phyloP scores from a whole-genome alignment of 2,113 vertebrate species.

The Nibea coibor region DNA sequence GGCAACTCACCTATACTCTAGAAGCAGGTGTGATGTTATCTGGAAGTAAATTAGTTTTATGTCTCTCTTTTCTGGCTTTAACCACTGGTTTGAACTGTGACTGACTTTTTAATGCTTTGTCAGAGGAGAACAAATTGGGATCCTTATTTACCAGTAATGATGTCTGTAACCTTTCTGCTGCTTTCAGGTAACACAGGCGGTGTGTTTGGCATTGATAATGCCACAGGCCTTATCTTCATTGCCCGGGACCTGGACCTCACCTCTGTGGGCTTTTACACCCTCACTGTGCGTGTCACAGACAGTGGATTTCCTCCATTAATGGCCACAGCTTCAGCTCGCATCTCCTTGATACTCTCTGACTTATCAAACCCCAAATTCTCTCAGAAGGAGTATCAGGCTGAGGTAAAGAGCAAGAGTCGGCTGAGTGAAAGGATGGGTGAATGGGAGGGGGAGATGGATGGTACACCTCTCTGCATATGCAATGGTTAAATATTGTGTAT shows the following conservation, averaged over 20 bases:
- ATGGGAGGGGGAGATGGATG: slow-evolving; percentile 11
- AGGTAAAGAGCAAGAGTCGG: slow-evolving; percentile 73
- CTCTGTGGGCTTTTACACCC: slow-evolving; percentile 89
- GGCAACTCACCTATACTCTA: slow-evolving; percentile 90
- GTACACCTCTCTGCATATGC: background rate
- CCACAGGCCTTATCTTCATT: slow-evolving; percentile 91
- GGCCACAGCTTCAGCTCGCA: slow-evolving; percentile 90
- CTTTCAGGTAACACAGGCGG: slow-evolving; percentile 91
- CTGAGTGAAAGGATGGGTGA: background rate
- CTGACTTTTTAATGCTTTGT: background rate
- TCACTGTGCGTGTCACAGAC: slow-evolving; percentile 91
- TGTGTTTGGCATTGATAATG: slow-evolving; percentile 92
- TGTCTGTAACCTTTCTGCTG: slow-evolving; percentile 40
- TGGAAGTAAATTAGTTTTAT: slow-evolving; percentile 1
- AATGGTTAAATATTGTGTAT: background rate
- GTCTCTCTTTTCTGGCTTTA: slow-evolving; percentile 9
- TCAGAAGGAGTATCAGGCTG: slow-evolving; percentile 93
- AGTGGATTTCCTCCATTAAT: slow-evolving; percentile 91
- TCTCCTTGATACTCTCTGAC: slow-evolving; percentile 91
- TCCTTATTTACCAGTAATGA: slow-evolving; percentile 19
- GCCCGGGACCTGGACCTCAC: slow-evolving; percentile 90
- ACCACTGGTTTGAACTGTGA: background rate
- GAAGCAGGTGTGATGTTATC: slow-evolving; percentile 88
- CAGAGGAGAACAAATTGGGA: background rate
- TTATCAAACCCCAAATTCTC: slow-evolving; percentile 93